Conservation (phyloP, 2,797 vertebrate genomes). For the Betta splendens region DNA sequence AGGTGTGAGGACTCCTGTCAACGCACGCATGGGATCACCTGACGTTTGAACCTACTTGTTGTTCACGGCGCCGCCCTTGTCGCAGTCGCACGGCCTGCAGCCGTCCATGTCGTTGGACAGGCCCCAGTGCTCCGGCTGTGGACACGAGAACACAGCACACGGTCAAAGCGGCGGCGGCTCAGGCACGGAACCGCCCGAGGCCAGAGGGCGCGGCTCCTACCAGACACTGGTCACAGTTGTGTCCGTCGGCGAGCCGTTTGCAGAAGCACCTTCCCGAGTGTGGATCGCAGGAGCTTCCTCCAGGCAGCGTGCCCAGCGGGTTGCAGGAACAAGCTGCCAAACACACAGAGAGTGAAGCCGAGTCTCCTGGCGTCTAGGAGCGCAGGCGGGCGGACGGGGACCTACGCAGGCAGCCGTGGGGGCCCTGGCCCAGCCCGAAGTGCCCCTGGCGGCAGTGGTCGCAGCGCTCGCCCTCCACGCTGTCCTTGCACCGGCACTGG, state of each 20-base stretch:
- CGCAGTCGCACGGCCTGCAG: conserved; percentile 93
- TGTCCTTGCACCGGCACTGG: conserved; percentile 93
- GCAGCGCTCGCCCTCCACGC: conserved; percentile 93
- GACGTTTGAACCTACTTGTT: conserved; percentile 80
- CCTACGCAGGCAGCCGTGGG: conserved; percentile 89
- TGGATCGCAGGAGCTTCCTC: conserved; percentile 87
- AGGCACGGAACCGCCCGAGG: not conserved
- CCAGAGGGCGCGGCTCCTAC: conserved; percentile 71
- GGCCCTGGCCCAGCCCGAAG: conserved; percentile 88
- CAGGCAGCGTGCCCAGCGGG: conserved; percentile 88
- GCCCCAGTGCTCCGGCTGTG: conserved; percentile 94
- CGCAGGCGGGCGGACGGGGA: conserved; percentile 28
- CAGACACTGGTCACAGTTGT: conserved; percentile 88
- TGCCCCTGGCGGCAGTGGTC: conserved; percentile 92
- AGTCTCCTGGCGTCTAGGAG: not conserved
- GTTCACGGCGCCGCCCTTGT: conserved; percentile 88
- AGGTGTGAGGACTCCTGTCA: too few relatives aligned
- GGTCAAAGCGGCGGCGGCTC: not conserved
- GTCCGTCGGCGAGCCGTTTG: conserved; percentile 91
- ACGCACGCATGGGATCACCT: too few relatives aligned
- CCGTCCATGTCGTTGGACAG: conserved; percentile 94
- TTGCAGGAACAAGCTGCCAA: conserved; percentile 90
- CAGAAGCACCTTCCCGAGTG: conserved; percentile 91
- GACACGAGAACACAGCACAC: not conserved
- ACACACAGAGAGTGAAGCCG: conserved; percentile 23